Evolutionary conservation across 2,888 invertebrate genomes (phyloP).

Genomic region (Lordiphosa andalusiaca): DNA sequence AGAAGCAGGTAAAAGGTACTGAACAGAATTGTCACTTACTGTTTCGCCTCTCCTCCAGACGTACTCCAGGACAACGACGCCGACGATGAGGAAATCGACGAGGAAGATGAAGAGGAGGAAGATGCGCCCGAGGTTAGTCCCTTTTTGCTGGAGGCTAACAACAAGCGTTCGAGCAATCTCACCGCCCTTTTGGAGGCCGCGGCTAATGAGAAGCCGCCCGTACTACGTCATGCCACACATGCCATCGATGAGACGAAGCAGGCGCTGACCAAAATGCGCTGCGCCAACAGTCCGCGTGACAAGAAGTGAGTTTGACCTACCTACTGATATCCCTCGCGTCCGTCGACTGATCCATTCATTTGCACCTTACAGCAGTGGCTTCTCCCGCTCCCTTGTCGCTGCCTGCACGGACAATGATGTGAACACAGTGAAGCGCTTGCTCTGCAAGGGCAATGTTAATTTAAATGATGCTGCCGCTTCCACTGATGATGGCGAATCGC

Average conservation of each 20-base stretch:
- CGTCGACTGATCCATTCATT: conserved; percentile 17
- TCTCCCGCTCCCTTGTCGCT: conserved; percentile 90
- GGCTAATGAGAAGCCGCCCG: conserved; percentile 80
- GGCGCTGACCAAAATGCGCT: conserved; percentile 96
- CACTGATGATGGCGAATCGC: conserved; percentile 97
- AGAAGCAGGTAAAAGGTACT: too few species aligned
- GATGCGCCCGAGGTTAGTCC: conserved; percentile 77
- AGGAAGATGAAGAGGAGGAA: conserved; percentile 80
- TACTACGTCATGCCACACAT: conserved; percentile 83
- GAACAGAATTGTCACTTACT: too few species aligned
- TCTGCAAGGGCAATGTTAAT: conserved; percentile 93
- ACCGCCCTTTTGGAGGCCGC: conserved; percentile 97
- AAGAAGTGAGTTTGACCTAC: conserved; percentile 79
- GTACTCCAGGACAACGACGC: conserved; percentile 78
- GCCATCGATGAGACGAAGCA: conserved; percentile 98
- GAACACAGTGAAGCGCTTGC: conserved; percentile 92
- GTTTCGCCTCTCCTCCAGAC: conserved; percentile 27
- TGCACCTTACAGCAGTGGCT: conserved; percentile 67
- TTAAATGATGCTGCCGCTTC: conserved; percentile 90
- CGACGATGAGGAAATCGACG: conserved; percentile 80
- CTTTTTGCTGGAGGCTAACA: conserved; percentile 81
- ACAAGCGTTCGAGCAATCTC: conserved; percentile 82
- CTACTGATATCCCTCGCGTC: background rate
- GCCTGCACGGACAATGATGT: conserved; percentile 98
- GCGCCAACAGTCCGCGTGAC: conserved; percentile 88